Percentiles rank a stretch among this genome's conserved stretches.
These are phyloP conservation scores for Eretmochelys imbricata DNA, from an alignment of 2,113 vertebrate genomes.

Conservation along the genomic window DNA sequence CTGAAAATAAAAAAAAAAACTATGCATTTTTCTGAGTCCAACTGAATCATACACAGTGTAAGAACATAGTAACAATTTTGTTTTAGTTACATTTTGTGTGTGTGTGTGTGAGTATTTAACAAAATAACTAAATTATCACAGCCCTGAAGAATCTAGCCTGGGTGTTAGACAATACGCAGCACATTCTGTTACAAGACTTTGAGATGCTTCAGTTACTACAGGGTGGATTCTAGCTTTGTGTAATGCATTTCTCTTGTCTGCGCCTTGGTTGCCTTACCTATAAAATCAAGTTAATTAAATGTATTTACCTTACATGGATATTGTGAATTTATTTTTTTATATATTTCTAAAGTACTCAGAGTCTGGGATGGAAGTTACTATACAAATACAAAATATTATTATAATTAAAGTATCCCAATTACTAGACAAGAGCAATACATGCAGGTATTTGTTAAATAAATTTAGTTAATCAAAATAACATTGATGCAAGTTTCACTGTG, in stretches of 20 bases:
- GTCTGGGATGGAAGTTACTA: not conserved
- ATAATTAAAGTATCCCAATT: not conserved
- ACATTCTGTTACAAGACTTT: not conserved
- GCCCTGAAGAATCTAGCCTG: not conserved
- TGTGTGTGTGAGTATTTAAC: not conserved
- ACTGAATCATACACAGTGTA: not conserved
- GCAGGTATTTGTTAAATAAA: not conserved
- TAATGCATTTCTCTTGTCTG: not conserved
- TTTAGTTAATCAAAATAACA: conserved; percentile 16
- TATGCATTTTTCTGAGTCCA: not conserved
- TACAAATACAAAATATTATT: not conserved
- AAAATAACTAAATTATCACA: not conserved
- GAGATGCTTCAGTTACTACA: not conserved
- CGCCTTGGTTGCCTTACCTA: not conserved
- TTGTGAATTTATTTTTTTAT: not conserved
- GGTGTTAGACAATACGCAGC: not conserved
- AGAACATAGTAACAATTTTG: not conserved
- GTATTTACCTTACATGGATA: not conserved
- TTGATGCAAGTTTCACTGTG: not conserved
- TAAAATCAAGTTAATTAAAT: not conserved
- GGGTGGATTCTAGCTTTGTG: not conserved
- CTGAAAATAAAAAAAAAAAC: not conserved
- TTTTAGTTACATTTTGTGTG: not conserved
- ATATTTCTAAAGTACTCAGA: not conserved
- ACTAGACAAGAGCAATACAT: not conserved